Evolutionary conservation across 2,888 invertebrate species (phyloP), one percentile per base, ranked within the genome.

Genomic region (Sinodicranocentrus sp.): DNA sequence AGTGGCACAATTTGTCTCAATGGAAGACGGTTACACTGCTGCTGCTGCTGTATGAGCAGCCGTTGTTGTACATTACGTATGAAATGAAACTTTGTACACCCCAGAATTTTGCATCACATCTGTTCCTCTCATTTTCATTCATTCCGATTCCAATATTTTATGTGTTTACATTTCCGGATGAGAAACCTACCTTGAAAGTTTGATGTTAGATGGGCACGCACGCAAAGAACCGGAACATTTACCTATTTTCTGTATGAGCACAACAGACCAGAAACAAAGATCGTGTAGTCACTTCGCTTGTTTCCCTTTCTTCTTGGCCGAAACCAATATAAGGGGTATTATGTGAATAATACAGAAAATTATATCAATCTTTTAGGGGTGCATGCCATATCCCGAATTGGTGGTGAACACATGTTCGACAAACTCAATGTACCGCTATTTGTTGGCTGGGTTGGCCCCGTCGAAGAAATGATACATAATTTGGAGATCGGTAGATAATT

Each of bases 221-320:
- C 17, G 52, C 76, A 76, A 67, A 68, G 68, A 68, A 77, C 77
- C 77, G 77, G 77, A 77, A 77, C 77, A 26, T 43, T 73, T 48
- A 33, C 33, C 33, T 33, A 57, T 57, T 61, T 61, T 65, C 43
- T 44, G 25, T 68, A n/a, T 15, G 28, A 28, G n/a, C n/a, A n/a
- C n/a, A n/a, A 61, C 28, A n/a, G 26, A 26, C 65, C 17, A 43
- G 19, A 43, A 5, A 65, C 10, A 54, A 54, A 54, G n/a, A 61
- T 28, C 33, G 33, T 61, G 28, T n/a, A n/a, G 33, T 19, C 25
- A 61, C 15, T 68, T 68, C 43, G n/a, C 63, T 28, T 63, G 15
- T 63, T 39, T 39, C 52, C 21, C 28, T 23, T 25, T n/a, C 61
- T 26, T 61, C n/a, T 10, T 48, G 15, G 15, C 15, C n/a, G n/a